phyloP scores from a whole-genome alignment of 2,888 invertebrate genomes.

The Hirtodrosophila duncani region DNA sequence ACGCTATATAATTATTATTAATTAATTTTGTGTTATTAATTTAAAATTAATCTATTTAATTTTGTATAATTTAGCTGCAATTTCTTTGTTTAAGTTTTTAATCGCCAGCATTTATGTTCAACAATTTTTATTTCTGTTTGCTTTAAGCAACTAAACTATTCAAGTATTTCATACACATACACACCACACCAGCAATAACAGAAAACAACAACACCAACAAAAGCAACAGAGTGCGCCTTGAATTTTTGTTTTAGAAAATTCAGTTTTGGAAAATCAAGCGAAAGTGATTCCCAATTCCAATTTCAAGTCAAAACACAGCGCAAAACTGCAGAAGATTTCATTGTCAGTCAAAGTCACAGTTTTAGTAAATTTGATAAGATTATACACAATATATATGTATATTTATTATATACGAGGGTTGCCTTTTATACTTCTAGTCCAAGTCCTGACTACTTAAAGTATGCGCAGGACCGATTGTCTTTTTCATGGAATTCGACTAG shows the following conservation, averaged over 20 bases:
- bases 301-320: slow-evolving; percentile 52
- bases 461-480: too few relatives aligned
- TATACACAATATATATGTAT: slow-evolving; percentile 66
- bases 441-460: too few relatives aligned
- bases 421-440: too few relatives aligned
- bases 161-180: slow-evolving; percentile 46
- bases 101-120: slow-evolving; percentile 52
- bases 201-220: slow-evolving; percentile 13
- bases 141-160: slow-evolving; percentile 29
- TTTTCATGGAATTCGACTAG: too few relatives aligned
- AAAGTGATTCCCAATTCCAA: slow-evolving; percentile 1
- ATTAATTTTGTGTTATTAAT: too few relatives aligned
- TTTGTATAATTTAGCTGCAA: slow-evolving; percentile 22
- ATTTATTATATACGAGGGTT: too few relatives aligned
- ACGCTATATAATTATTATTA: too few relatives aligned
- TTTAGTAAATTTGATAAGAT: slow-evolving; percentile 57
- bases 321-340: slow-evolving; percentile 24
- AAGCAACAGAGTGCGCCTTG: slow-evolving; percentile 35
- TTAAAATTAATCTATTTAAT: slow-evolving; percentile 2
- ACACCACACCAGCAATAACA: slow-evolving; percentile 27
- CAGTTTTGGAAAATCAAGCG: slow-evolving; percentile 38
- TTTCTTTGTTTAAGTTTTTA: slow-evolving; percentile 35
- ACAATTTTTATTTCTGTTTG: slow-evolving; percentile 30
- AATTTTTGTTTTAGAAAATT: slow-evolving; percentile 73
- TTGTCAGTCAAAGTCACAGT: slow-evolving; percentile 30